Percentiles rank a stretch among this genome's conserved stretches.
phyloP scores from a whole-genome alignment of 2,113 vertebrate genomes.

The Lutjanus erythropterus region DNA sequence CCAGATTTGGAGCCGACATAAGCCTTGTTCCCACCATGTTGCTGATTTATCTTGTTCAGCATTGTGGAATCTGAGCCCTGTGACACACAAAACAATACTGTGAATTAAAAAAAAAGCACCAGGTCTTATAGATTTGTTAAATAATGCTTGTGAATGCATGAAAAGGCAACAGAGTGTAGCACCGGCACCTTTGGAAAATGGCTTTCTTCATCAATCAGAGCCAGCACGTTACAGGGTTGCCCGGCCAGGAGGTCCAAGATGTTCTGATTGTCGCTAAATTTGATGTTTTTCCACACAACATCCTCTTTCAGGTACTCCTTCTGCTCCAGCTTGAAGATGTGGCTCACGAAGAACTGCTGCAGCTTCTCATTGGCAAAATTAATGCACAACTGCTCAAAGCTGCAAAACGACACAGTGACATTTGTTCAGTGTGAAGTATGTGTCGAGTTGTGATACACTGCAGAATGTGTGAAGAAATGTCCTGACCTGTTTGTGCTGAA shows the following conservation, averaged over 20 bases:
- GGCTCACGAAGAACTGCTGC: slow-evolving; percentile 95
- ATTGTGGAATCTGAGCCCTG: slow-evolving; percentile 93
- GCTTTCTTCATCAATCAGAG: slow-evolving; percentile 96
- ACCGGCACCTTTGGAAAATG: slow-evolving; percentile 90
- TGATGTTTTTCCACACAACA: slow-evolving; percentile 89
- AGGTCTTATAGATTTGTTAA: background rate
- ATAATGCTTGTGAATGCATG: background rate
- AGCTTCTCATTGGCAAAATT: too few species aligned
- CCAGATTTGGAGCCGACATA: slow-evolving; percentile 87
- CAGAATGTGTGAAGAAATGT: background rate
- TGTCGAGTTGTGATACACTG: background rate
- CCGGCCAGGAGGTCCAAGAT: slow-evolving; percentile 89
- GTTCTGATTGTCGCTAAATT: slow-evolving; percentile 89
- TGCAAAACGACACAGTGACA: slow-evolving; percentile 62
- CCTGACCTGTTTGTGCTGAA: slow-evolving; percentile 92
- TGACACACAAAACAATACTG: slow-evolving; percentile 14
- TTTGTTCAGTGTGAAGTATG: background rate
- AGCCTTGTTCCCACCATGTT: slow-evolving; percentile 84
- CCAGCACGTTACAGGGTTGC: slow-evolving; percentile 91
- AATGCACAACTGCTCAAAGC: too few species aligned
- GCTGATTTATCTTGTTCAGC: slow-evolving; percentile 89
- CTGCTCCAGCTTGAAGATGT: slow-evolving; percentile 94
- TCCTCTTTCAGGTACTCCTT: slow-evolving; percentile 90
- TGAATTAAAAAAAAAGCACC: background rate
- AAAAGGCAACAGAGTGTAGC: background rate